Percentiles rank a stretch among this genome's conserved stretches.
Conservation (phyloP, 37 sponge, comb jelly and placozoan genomes). For the Ephydatia muelleri region DNA sequence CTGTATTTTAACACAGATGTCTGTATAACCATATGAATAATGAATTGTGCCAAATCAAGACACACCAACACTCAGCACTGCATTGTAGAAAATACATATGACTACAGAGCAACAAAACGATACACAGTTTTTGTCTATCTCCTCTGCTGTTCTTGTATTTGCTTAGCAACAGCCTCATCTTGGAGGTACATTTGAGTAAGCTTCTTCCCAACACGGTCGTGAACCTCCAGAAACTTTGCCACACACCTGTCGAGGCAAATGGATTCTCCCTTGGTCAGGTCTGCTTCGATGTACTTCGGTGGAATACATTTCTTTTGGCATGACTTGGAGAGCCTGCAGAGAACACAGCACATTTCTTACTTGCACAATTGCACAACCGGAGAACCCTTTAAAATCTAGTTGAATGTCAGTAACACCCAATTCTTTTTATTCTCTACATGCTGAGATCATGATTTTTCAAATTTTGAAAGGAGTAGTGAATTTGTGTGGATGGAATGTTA, state of each 20-base stretch:
- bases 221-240: constrained; percentile 96
- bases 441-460: too few relatives aligned
- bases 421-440: too few relatives aligned
- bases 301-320: constrained; percentile 99
- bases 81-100: too few relatives aligned
- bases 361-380: too few relatives aligned
- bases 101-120: neutral
- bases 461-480: too few relatives aligned
- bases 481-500: too few relatives aligned
- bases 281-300: constrained; percentile 91
- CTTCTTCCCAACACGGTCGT: constrained; percentile 97
- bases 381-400: too few relatives aligned
- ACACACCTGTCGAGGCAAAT: constrained; percentile 98
- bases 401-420: too few relatives aligned
- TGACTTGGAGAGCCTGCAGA: constrained; percentile 73
- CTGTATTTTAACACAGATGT: too few relatives aligned
- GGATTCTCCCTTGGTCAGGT: constrained; percentile 97
- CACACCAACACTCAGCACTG: too few relatives aligned
- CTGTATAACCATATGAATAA: too few relatives aligned
- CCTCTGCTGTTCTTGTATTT: constrained; percentile 28
- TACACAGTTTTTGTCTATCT: neutral
- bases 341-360: neutral
- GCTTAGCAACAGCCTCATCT: constrained; percentile 79
- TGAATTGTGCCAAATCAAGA: too few relatives aligned
- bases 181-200: constrained; percentile 89